Conservation (phyloP, 2,797 vertebrate species). For the Eleutherodactylus coqui region DNA sequence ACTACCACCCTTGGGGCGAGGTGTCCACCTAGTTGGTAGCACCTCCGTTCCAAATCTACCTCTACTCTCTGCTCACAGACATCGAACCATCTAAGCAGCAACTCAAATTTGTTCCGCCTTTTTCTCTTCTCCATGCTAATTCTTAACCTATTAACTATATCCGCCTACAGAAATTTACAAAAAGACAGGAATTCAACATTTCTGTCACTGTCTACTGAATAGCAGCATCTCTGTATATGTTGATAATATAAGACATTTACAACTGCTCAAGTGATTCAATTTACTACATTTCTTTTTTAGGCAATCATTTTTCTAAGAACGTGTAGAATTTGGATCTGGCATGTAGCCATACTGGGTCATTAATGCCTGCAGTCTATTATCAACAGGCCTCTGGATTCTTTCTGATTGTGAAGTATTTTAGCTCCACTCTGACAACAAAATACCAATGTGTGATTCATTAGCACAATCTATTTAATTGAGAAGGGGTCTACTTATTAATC, state of each 20-base stretch:
- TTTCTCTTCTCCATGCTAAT: no score
- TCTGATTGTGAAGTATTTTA: slow-evolving; percentile 38
- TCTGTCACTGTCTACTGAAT: background rate
- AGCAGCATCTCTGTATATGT: background rate
- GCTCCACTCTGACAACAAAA: slow-evolving; percentile 32
- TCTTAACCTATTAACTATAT: no score
- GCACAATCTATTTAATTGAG: slow-evolving; percentile 40
- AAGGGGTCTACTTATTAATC: slow-evolving; percentile 51
- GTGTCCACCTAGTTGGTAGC: no score
- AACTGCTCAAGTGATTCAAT: background rate
- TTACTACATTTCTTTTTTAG: slow-evolving; percentile 1
- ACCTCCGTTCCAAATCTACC: no score
- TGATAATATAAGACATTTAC: background rate
- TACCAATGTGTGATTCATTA: slow-evolving; percentile 40
- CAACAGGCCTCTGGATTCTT: background rate
- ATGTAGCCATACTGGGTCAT: background rate
- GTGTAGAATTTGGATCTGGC: background rate
- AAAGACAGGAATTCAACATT: background rate
- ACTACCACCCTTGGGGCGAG: no score
- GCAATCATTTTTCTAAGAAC: background rate
- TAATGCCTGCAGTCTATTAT: slow-evolving; percentile 17
- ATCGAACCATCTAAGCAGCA: no score
- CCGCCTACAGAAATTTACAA: background rate
- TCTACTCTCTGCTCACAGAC: no score
- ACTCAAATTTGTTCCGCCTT: no score